These are phyloP conservation scores for Drosophila parvula DNA, from an alignment of 1,140 invertebrate species.

Conservation along the genomic window DNA sequence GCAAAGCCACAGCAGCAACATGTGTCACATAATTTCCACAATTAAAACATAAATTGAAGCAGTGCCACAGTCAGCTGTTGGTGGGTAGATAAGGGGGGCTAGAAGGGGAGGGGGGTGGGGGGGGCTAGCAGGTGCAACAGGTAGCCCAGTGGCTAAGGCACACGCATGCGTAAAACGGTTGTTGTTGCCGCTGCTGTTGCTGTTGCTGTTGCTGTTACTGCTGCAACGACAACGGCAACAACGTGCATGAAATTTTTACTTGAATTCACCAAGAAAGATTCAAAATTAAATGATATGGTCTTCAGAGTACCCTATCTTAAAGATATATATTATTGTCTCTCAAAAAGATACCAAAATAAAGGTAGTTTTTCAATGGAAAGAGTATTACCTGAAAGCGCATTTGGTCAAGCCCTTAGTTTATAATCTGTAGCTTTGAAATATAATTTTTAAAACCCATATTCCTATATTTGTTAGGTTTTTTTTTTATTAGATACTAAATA, in stretches of 20 bases:
- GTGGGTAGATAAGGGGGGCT: not conserved
- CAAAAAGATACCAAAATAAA: not conserved
- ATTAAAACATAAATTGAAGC: slow-evolving; percentile 81
- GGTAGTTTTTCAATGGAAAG: not conserved
- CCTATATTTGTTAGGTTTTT: too few species aligned
- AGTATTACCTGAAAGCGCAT: too few species aligned
- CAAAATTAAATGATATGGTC: not conserved
- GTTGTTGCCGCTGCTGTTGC: slow-evolving; percentile 54
- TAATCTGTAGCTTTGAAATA: too few species aligned
- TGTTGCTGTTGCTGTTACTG: slow-evolving; percentile 21
- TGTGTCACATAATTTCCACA: slow-evolving; percentile 80
- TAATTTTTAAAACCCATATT: too few species aligned
- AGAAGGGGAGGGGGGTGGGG: not conserved
- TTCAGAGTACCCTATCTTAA: not conserved
- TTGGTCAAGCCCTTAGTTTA: not conserved
- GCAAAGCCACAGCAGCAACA: slow-evolving; percentile 42
- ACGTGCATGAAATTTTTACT: slow-evolving; percentile 69
- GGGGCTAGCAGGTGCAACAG: slow-evolving; percentile 61
- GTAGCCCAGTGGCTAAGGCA: slow-evolving; percentile 43
- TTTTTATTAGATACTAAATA: too few species aligned
- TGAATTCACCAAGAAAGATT: slow-evolving; percentile 10
- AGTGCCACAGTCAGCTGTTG: slow-evolving; percentile 44
- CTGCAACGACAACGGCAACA: slow-evolving; percentile 56
- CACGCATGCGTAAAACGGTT: slow-evolving; percentile 81
- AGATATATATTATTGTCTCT: not conserved